phyloP scores from a whole-genome alignment of 2,888 invertebrate genomes.

The Hydriomena furcata region DNA sequence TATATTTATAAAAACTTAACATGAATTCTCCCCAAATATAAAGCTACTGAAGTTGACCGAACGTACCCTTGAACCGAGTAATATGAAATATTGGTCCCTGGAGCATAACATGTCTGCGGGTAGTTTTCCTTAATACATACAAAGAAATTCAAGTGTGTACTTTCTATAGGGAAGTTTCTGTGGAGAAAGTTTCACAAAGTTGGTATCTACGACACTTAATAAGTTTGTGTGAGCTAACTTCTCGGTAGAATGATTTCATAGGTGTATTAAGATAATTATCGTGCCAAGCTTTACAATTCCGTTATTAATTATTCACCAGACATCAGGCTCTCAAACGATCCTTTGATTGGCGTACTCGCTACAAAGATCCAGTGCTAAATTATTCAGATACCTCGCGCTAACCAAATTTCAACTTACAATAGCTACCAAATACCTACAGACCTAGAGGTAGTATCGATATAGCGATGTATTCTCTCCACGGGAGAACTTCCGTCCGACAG shows the following conservation, averaged over 20 bases:
- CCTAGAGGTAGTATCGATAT: neutral
- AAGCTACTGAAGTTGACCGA: neutral
- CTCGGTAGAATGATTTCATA: too few species aligned
- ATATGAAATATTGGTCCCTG: constrained; percentile 12
- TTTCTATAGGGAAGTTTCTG: neutral
- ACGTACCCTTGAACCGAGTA: constrained; percentile 12
- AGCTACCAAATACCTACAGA: neutral
- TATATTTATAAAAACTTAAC: too few species aligned
- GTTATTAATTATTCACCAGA: too few species aligned
- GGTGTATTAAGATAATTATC: too few species aligned
- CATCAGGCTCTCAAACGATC: too few species aligned
- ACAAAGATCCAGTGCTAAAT: too few species aligned
- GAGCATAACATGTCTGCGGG: constrained; percentile 9
- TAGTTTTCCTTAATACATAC: constrained; percentile 2
- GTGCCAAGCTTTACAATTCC: too few species aligned
- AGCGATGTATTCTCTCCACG: neutral
- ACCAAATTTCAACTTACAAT: neutral
- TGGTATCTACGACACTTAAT: too few species aligned
- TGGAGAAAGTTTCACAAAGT: neutral
- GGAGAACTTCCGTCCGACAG: constrained; percentile 7
- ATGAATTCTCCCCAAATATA: too few species aligned
- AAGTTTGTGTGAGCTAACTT: too few species aligned
- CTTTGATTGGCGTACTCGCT: too few species aligned
- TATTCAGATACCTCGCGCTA: too few species aligned
- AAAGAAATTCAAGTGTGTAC: neutral